Evolutionary conservation across 2,797 vertebrate genomes (phyloP), one percentile per base, ranked within the genome.

Genomic region (Hyperoplus immaculatus): DNA sequence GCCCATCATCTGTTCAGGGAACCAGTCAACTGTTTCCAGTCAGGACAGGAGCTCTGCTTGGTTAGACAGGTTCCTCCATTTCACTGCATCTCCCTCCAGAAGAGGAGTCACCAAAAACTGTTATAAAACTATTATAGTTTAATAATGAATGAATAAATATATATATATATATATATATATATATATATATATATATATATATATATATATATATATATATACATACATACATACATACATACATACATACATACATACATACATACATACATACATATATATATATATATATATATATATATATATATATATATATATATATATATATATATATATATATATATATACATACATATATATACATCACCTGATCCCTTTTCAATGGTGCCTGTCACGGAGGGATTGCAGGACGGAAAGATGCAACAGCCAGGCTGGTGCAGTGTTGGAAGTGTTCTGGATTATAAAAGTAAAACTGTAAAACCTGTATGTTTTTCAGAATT

Each of bases 1-100:
- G 74, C 60, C 69, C 63, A 42, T 78, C 78, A 85, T 70, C 56
- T 69, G 51, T 61, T 75, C 75, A 78, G 64, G 74, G 53, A 75
- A 16, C 57, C 56, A 61, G 68, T 67, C 66, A 64, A 29, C 64
- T 73, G 64, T 21, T 62, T 51, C 68, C 77, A 66, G 56, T 39
- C 54, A 15, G 47, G 61, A 63, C 65, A 55, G 65, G 39, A 71
- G 74, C 69, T 77, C 50, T 53, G 71, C 55, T 71, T 70, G 74
- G 62, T 59, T 66, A 54, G 60, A 51, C 60, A 64, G 9, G 75
- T 72, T 79, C 66, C 64, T 62, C 60, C 70, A 38, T 56, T 58
- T 54, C 57, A 69, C 77, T 74, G 49, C 59, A 21, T 80, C 49
- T 56, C 47, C 47, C 61, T 81, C 71, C 58, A 72, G 39, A 13